phyloP scores from a whole-genome alignment of 2,888 invertebrate genomes.

The Hydrotaea cyrtoneurina region DNA sequence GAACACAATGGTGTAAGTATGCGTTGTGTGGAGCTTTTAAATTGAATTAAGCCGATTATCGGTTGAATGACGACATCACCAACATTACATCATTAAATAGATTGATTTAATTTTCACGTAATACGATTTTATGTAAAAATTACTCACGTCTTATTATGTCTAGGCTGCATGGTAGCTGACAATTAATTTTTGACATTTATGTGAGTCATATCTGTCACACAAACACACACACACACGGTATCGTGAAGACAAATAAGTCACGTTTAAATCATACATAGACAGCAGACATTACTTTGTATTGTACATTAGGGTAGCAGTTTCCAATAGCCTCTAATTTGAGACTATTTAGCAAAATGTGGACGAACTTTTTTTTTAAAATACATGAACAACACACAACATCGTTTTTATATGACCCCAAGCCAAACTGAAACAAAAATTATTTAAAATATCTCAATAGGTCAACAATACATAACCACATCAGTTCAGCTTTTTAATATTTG shows the following conservation, averaged over 20 bases:
- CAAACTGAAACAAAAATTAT: too few species aligned
- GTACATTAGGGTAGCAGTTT: too few species aligned
- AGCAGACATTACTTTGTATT: too few species aligned
- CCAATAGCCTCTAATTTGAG: too few species aligned
- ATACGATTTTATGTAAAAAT: conserved; percentile 44
- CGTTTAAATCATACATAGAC: conserved; percentile 53
- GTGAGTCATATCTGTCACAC: conserved; percentile 9
- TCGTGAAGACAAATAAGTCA: conserved; percentile 56
- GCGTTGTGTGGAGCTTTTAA: conserved; percentile 12
- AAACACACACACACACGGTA: conserved; percentile 10
- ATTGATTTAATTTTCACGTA: conserved; percentile 54
- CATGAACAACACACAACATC: too few species aligned
- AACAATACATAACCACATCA: too few species aligned
- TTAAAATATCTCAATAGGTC: too few species aligned
- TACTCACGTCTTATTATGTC: background rate
- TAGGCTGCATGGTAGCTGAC: conserved; percentile 62
- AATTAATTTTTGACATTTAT: conserved; percentile 70
- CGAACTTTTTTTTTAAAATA: too few species aligned
- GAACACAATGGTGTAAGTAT: conserved; percentile 83
- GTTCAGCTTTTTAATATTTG: too few species aligned
- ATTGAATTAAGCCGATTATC: conserved; percentile 16
- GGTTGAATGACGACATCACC: background rate
- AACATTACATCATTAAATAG: conserved; percentile 52
- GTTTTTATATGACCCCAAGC: too few species aligned
- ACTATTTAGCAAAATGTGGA: too few species aligned